Evolutionary conservation across 2,888 invertebrate species (phyloP).

Genomic region (Leucophenga montana): DNA sequence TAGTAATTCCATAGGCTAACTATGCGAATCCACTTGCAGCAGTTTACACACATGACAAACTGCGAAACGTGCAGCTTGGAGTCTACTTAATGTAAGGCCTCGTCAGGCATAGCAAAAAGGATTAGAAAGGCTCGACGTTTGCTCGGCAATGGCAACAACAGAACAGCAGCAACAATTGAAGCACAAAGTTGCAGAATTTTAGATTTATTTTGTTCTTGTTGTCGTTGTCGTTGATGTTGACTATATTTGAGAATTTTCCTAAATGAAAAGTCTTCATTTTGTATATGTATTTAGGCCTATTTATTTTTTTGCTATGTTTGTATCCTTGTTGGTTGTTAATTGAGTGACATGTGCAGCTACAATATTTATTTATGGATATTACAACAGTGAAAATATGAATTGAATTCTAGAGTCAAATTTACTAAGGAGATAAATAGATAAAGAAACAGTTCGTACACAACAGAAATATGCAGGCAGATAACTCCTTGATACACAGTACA

Average conservation of each 20-base stretch:
- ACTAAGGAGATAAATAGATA: too few relatives aligned
- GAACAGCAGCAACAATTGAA: too few relatives aligned
- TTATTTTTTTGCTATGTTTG: slow-evolving; percentile 35
- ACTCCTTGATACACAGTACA: too few relatives aligned
- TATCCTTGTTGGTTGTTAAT: slow-evolving; percentile 1
- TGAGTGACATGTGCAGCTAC: slow-evolving; percentile 10
- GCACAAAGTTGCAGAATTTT: too few relatives aligned
- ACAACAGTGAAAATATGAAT: too few relatives aligned
- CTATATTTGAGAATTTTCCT: neutral
- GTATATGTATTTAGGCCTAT: slow-evolving; percentile 22
- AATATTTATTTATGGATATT: neutral
- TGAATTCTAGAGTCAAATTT: too few relatives aligned
- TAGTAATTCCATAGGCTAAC: slow-evolving; percentile 12
- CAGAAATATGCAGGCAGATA: too few relatives aligned
- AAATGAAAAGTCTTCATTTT: neutral
- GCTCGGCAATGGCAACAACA: too few relatives aligned
- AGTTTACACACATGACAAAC: slow-evolving; percentile 23
- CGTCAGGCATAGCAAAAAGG: neutral
- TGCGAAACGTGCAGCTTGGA: neutral
- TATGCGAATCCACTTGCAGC: slow-evolving; percentile 4
- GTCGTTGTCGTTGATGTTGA: neutral
- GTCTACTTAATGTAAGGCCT: neutral
- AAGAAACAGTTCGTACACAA: too few relatives aligned
- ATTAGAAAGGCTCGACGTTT: neutral
- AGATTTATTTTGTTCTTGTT: too few relatives aligned